Percentiles rank a stretch among this genome's conserved stretches.
phyloP scores from a whole-genome alignment of 2,888 invertebrate species.

The Enchytraeus crypticus region DNA sequence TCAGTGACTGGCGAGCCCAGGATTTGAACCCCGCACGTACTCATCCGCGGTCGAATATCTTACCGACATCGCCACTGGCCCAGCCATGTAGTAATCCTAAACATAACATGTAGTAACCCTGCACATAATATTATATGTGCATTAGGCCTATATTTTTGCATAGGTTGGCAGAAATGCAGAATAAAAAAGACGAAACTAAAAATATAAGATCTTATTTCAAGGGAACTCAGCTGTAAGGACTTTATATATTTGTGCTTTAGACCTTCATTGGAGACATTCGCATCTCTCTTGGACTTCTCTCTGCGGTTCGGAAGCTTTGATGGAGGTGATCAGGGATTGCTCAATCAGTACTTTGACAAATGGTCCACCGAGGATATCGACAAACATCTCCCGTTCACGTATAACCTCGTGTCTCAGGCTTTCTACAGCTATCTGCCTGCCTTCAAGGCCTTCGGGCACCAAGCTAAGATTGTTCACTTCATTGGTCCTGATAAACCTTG shows the following conservation, averaged over 20 bases:
- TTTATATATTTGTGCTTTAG: slow-evolving; percentile 51
- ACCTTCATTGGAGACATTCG: slow-evolving; percentile 82
- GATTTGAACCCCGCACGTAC: too few relatives aligned
- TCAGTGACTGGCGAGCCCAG: too few relatives aligned
- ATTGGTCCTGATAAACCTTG: slow-evolving; percentile 93
- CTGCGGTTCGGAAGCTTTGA: slow-evolving; percentile 86
- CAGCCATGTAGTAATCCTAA: too few relatives aligned
- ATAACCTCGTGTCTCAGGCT: slow-evolving; percentile 91
- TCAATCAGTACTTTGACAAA: slow-evolving; percentile 85
- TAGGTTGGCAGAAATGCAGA: too few relatives aligned
- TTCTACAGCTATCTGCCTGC: slow-evolving; percentile 95
- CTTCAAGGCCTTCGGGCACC: slow-evolving; percentile 77
- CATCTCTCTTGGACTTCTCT: slow-evolving; percentile 70
- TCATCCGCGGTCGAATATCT: too few relatives aligned
- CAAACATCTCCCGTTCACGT: slow-evolving; percentile 92
- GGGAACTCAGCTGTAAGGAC: too few relatives aligned
- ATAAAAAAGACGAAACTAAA: too few relatives aligned
- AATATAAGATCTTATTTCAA: too few relatives aligned
- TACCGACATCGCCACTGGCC: too few relatives aligned
- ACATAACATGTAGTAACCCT: too few relatives aligned
- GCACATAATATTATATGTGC: too few relatives aligned
- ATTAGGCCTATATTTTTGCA: too few relatives aligned
- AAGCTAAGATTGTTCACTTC: slow-evolving; percentile 94
- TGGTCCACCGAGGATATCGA: slow-evolving; percentile 87
- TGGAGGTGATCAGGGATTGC: slow-evolving; percentile 82